Percentiles rank a stretch among this genome's conserved stretches.
Evolutionary conservation across 2,888 invertebrate species (phyloP).

Genomic region (Stegophylla sp.): DNA sequence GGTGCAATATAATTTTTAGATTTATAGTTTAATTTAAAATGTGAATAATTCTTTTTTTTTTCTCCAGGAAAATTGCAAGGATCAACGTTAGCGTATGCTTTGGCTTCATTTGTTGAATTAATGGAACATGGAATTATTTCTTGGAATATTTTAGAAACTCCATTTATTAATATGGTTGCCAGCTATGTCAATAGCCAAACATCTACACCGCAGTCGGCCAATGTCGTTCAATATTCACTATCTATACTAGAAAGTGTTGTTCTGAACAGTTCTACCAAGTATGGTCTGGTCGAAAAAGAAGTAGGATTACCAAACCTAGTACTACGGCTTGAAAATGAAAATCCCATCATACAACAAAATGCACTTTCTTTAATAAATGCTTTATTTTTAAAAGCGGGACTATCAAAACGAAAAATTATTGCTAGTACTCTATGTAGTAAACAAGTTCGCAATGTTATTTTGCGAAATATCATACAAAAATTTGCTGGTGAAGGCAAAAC

Average conservation of each 20-base stretch:
- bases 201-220: constrained; percentile 71
- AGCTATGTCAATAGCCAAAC: constrained; percentile 76
- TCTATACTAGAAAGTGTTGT: constrained; percentile 93
- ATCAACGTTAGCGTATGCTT: constrained; percentile 76
- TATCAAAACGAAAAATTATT: constrained; percentile 76
- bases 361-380: constrained; percentile 94
- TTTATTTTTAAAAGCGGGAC: constrained; percentile 85
- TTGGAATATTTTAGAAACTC: constrained; percentile 88
- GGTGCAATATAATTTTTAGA: too few relatives aligned
- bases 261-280: constrained; percentile 78
- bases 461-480: constrained; percentile 77
- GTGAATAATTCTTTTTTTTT: not conserved
- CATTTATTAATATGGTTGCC: constrained; percentile 86
- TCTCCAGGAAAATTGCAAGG: constrained; percentile 64
- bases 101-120: constrained; percentile 87
- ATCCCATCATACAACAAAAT: constrained; percentile 88
- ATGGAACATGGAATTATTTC: constrained; percentile 95
- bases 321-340: constrained; percentile 75
- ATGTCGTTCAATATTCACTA: constrained; percentile 84
- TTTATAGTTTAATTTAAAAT: too few relatives aligned
- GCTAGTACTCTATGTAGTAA: constrained; percentile 84
- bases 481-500: constrained; percentile 76
- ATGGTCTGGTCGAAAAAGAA: constrained; percentile 83
- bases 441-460: constrained; percentile 82
- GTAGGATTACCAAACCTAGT: constrained; percentile 87